Percentiles rank a stretch among this genome's conserved stretches.
These are phyloP conservation scores for Tamias sibiricus DNA, from an alignment of 2,113 vertebrate genomes.

Conservation along the genomic window DNA sequence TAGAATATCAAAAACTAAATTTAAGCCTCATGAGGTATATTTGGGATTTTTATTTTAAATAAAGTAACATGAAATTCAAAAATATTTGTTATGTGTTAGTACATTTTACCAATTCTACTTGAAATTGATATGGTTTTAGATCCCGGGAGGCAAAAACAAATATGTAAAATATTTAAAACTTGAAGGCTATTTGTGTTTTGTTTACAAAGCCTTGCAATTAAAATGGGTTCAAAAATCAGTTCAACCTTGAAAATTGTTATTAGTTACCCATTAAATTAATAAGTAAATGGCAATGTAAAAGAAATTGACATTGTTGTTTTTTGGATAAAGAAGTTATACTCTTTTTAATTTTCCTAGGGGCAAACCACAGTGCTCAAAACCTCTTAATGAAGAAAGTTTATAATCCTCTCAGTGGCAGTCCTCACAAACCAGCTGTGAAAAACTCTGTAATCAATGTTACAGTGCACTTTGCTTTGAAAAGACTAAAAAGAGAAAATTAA, in stretches of 20 bases:
- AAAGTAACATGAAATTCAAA: not conserved
- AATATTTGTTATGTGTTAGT: not conserved
- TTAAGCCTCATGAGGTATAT: not conserved
- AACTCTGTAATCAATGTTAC: not conserved
- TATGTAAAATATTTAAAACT: not conserved
- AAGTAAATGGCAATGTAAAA: not conserved
- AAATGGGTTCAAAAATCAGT: not conserved
- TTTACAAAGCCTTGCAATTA: not conserved
- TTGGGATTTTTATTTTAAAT: not conserved
- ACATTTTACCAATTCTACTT: not conserved
- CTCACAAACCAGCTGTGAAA: not conserved
- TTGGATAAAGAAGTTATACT: not conserved
- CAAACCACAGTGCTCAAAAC: not conserved
- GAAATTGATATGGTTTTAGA: not conserved
- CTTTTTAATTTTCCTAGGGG: not conserved
- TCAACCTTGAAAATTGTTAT: not conserved
- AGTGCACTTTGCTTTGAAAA: constrained; percentile 43
- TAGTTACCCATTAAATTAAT: not conserved
- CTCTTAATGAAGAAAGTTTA: not conserved
- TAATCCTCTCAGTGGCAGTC: constrained; percentile 26
- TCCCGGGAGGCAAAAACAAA: not conserved
- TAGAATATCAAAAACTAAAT: not conserved
- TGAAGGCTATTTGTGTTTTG: not conserved
- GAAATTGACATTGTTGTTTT: not conserved
- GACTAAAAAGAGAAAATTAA: not conserved